Base-by-base conservation (phyloP, 2,113 vertebrate species). In the Entelurus aequoreus region DNA sequence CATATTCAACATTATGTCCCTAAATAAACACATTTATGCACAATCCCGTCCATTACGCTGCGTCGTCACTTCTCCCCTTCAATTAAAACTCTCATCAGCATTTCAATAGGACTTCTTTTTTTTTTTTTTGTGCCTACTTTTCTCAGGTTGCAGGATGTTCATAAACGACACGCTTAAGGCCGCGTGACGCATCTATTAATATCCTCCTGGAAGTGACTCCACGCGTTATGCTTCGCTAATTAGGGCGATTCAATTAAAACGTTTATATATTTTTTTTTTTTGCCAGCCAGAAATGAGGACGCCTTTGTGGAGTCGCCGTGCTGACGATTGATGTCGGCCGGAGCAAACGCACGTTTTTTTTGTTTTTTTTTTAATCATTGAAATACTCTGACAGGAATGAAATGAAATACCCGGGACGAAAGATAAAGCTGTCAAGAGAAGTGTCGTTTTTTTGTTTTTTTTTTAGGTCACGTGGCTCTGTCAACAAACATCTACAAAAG, bases 371-470 rank as follows among this genome's bases (percentile, higher is more conserved):
- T 85, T 73, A 80, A 82, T 84, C 68, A 76, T 82, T 81, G 62
- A 80, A 83, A 76, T 62, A 69, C 60, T 63, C 8, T 16, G 63
- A 72, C 50, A 78, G 76, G 63, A 77, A 64, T 68, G 59, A 71
- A 76, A 78, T 78, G 72, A 86, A 84, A 81, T 84, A 89, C 83
- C 83, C 84, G 69, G 84, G 86, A 86, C 84, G 77, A 83, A 80
- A 80, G 50, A 80, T 74, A 79, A 85, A 83, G 81, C 86, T 68
- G 69, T 88, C 73, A 64, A 69, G 62, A 78, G 28, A 28, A 28
- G 28, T 28, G 28, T 28, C 28, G 2, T 28, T 28, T 28, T 28
- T 28, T 28, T 28, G 1, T 28, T 28, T 28, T 28, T 28, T 28
- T 28, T 28, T 28, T 1, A 28, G 28, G 28, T 28, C 28, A 19